Base-by-base conservation (phyloP, 1,140 invertebrate species). In the Spodoptera litura region DNA sequence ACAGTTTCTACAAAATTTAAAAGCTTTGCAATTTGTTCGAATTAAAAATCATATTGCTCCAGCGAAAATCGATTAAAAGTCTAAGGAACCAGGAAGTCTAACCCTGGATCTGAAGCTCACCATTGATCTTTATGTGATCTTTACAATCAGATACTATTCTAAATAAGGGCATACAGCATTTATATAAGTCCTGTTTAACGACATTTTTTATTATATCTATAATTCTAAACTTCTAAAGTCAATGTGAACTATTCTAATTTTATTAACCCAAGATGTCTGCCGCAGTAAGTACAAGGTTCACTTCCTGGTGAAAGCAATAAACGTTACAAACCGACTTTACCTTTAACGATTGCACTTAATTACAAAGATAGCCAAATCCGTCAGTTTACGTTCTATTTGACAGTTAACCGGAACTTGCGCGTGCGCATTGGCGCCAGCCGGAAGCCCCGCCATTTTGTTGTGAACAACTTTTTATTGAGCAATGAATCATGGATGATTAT, bases 381-480 rank as follows among this genome's bases (percentile, higher is more conserved):
- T 70, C 27, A 9, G 74, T 55, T 55, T n/a, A 66, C 55, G 27
- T 35, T 55, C n/a, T 9, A 35, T 25, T 15, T 68, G 25, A 74
- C 59, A 62, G 58, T 64, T 76, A 74, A 13, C 62, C 75, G 75
- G 75, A 77, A 56, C 35, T 31, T 27, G 72, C 72, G 59, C 51
- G 49, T 53, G 64, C 52, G 64, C 25, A 44, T 56, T 55, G 62
- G 75, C 75, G 75, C 75, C 75, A 58, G 35, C 77, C 79, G 83
- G 83, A 84, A 81, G 79, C 68, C n/a, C 12, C 75, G 59, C 35
- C 70, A 77, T 68, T 58, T 77, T 81, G 75, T 81, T 62, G 35
- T 52, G 25, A 66, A 81, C 55, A 58, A 12, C 51, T 70, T 59
- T 81, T 81, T 68, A 81, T 78, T 81, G 62, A 49, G 58, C 49